Evolutionary conservation across 2,113 vertebrate species (phyloP).

Genomic region (Mustela nigripes): DNA sequence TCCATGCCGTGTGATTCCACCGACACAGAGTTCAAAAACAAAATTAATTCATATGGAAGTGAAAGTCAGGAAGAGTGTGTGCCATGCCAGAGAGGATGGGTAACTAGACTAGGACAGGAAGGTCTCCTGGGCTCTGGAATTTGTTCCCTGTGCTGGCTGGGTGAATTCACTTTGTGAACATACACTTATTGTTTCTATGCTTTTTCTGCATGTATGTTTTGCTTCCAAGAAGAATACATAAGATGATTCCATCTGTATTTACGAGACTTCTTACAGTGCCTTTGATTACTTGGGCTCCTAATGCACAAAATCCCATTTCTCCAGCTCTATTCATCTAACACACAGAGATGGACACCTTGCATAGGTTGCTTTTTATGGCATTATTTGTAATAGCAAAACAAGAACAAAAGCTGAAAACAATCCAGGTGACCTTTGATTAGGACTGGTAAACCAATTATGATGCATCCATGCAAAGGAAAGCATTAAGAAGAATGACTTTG

Average conservation of each 20-base stretch:
- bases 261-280: neutral
- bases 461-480: neutral
- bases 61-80: neutral
- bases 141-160: neutral
- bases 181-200: no score
- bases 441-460: neutral
- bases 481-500: neutral
- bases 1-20: fast-evolving
- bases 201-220: neutral
- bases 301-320: neutral
- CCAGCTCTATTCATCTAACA: neutral
- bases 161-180: neutral
- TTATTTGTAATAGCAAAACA: neutral
- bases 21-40: neutral
- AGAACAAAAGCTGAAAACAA: neutral
- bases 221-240: neutral
- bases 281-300: neutral
- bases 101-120: fast-evolving
- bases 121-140: no score
- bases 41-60: neutral
- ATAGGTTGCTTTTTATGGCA: neutral
- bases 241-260: neutral
- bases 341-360: neutral
- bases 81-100: no score
- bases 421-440: neutral